Conservation (phyloP, 2,888 invertebrate genomes). For the Macrophya annulata region DNA sequence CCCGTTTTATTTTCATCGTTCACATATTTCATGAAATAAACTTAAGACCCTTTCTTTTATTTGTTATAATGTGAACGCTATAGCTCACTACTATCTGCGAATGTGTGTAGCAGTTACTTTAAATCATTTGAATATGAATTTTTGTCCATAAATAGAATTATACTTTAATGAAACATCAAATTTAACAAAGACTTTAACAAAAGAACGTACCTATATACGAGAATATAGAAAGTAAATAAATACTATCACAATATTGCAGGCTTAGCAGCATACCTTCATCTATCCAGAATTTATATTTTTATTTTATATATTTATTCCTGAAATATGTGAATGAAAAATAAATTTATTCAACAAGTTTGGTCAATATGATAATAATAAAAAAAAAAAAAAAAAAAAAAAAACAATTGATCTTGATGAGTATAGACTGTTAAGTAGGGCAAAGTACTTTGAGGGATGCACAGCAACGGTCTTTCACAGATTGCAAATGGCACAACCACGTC, state of each 20-base stretch:
- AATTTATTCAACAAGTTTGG: constrained; percentile 39
- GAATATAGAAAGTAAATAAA: constrained; percentile 25
- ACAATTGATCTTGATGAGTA: constrained; percentile 28
- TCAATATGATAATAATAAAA: constrained; percentile 20
- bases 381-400: constrained; percentile 14
- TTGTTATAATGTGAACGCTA: neutral
- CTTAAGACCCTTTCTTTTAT: neutral
- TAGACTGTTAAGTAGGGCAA: constrained; percentile 68
- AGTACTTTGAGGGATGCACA: constrained; percentile 77
- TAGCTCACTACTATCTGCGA: neutral
- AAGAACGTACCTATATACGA: neutral
- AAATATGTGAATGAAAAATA: constrained; percentile 45
- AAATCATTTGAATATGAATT: constrained; percentile 18
- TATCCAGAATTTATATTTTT: neutral
- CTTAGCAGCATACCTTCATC: neutral
- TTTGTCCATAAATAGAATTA: constrained; percentile 13
- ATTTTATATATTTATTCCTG: neutral
- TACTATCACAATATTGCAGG: constrained; percentile 36
- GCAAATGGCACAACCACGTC: constrained; percentile 79
- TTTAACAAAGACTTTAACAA: constrained; percentile 15
- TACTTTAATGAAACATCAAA: constrained; percentile 25
- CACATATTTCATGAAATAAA: constrained; percentile 22
- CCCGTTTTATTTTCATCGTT: constrained; percentile 35
- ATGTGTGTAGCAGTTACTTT: constrained; percentile 8
- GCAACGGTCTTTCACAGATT: constrained; percentile 78